Evolutionary conservation across 2,888 invertebrate species (phyloP), one percentile per base, ranked within the genome.

Genomic region (Drosophila robusta): DNA sequence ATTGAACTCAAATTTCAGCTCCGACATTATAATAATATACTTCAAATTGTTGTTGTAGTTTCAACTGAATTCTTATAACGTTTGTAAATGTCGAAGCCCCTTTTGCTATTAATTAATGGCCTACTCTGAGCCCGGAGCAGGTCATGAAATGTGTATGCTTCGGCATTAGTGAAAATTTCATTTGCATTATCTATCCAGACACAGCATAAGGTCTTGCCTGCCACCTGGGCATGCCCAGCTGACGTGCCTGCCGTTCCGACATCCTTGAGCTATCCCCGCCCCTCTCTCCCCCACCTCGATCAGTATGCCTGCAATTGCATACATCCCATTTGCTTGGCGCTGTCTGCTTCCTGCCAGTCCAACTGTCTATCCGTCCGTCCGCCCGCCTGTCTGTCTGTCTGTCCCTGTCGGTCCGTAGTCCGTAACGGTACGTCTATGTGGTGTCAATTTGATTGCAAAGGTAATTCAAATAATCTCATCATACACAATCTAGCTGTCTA

Each of bases 391-490:
- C 47, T n/a, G 16, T 18, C 38, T 36, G 70, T 42, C 64, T 55
- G 57, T 56, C 69, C 55, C 18, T 11, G 45, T 64, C 64, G 34
- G 72, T 71, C 64, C 39, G 6, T n/a, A n/a, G 69, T 49, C 56
- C 29, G 70, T 18, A 51, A 63, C 49, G 56, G 50, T 65, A 24
- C 62, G 45, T 82, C 83, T 61, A 71, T 67, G 76, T 71, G 87
- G 83, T 89, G 83, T 83, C 88, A 83, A 83, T 89, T 83, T 84
- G 83, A 83, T 83, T 83, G 81, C 89, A 84, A 84, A 87, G 81
- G 85, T 89, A 83, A 83, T 89, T 89, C 85, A 80, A 87, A 84
- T 89, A 83, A 83, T 83, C 85, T 78, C 85, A 84, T 89, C 84
- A 89, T 74, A 87, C 69, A 83, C 78, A 87, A 75, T 51, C 61